Evolutionary conservation across 2,113 vertebrate species (phyloP), one percentile per base, ranked within the genome.

Genomic region (Alosa alosa): DNA sequence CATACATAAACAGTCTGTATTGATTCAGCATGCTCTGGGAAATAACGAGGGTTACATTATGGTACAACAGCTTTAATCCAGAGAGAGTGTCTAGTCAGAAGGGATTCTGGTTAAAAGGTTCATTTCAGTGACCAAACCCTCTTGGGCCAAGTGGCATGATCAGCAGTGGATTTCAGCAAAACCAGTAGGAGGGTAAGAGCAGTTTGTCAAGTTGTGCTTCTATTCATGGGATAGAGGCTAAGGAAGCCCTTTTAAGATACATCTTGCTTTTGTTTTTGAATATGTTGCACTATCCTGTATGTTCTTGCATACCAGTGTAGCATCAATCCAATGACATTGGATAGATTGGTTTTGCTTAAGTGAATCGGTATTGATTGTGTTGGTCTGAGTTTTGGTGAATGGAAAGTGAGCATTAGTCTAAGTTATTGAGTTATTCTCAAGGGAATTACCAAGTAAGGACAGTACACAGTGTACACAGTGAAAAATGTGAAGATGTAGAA

Each of bases 1-100:
- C 85, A 90, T 90, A 78, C 86, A 87, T 89, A 88, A 91, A 89
- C 86, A 88, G 72, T 52, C 39, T 17, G 83, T 89, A 90, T 90
- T 86, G 86, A 89, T 91, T 78, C 82, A 81, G 50, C 44, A 75
- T 36, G 86, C 86, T 86, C 82, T 86, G 87, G 50, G 86, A 90
- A 90, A 89, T 87, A 89, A 87, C 20, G 83, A 84, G 83, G 86
- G 84, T 78, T 83, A 84, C 86, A 86, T 90, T 87, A 86, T 88
- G 84, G 88, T 84, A 83, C 85, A 72, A 82, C 31, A 82, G 84
- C 88, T 88, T 87, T 90, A 88, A 87, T 88, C 88, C 86, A 83
- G 84, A 41, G 25, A 84, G 86, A 55, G 85, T 39, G 72, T 78
- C 72, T 78, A 10, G 72, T 85, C 46, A 52, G 84, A 46, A 17